These are phyloP conservation scores for Brienomyrus brachyistius DNA, from an alignment of 2,113 vertebrate species.

Conservation along the genomic window DNA sequence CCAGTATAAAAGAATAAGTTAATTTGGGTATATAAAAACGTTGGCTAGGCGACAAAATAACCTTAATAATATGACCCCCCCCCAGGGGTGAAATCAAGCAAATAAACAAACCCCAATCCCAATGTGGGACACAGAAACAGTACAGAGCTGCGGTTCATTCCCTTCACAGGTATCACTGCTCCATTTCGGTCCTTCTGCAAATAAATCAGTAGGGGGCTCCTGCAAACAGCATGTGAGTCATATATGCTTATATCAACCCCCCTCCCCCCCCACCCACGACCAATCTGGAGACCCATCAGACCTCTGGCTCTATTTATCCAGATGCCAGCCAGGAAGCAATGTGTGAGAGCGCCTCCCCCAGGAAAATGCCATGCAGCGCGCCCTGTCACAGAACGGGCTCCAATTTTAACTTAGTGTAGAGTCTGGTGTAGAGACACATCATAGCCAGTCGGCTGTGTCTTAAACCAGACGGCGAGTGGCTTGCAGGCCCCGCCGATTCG, in stretches of 20 bases:
- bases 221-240: not conserved
- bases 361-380: not conserved
- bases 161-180: not conserved
- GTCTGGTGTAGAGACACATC: conserved; percentile 21
- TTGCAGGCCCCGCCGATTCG: conserved; percentile 20
- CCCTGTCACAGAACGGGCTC: not conserved
- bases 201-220: not conserved
- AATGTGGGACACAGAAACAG: not conserved
- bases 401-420: not conserved
- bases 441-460: conserved; percentile 24
- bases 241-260: not conserved
- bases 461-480: conserved; percentile 34
- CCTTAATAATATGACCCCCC: not conserved
- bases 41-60: not conserved
- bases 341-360: not conserved
- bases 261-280: too few species aligned
- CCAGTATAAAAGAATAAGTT: not conserved
- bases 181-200: not conserved
- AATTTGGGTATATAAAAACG: not conserved
- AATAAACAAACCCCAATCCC: conserved; percentile 5
- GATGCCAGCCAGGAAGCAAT: not conserved
- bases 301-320: not conserved
- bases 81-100: not conserved
- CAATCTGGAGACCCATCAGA: not conserved
- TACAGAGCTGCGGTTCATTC: not conserved